phyloP scores from a whole-genome alignment of 1,140 invertebrate species.

The Pseudomyrmex gracilis region DNA sequence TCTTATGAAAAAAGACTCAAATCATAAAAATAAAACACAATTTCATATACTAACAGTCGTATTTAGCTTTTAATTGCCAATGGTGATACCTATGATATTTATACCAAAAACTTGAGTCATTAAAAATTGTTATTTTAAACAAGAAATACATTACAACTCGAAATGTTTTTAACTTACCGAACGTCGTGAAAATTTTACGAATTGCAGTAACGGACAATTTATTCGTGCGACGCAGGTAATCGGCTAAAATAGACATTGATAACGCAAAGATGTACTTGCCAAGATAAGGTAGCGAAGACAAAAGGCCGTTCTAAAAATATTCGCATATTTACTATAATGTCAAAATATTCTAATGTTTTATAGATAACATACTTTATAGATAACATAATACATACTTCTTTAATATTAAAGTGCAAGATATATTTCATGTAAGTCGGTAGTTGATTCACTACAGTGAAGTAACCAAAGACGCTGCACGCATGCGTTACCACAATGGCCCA shows the following conservation, averaged over 20 bases:
- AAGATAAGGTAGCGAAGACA: slow-evolving; percentile 95
- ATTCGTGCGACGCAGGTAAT: slow-evolving; percentile 88
- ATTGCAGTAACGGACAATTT: slow-evolving; percentile 90
- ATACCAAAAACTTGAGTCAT: neutral
- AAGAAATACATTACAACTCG: no score
- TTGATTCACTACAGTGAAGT: slow-evolving; percentile 97
- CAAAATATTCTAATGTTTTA: neutral
- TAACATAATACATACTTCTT: slow-evolving; percentile 88
- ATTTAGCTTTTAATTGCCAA: no score
- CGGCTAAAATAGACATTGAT: slow-evolving; percentile 89
- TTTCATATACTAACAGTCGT: no score
- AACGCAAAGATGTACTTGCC: slow-evolving; percentile 93
- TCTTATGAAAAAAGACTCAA: no score
- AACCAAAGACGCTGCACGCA: slow-evolving; percentile 96
- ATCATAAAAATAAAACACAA: no score
- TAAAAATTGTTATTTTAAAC: no score
- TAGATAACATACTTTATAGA: neutral
- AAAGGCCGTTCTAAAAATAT: slow-evolving; percentile 90
- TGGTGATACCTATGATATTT: neutral
- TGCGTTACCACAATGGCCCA: slow-evolving; percentile 97
- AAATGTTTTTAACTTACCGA: slow-evolving; percentile 84
- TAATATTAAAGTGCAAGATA: slow-evolving; percentile 95
- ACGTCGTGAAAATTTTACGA: slow-evolving; percentile 89
- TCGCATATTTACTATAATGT: neutral
- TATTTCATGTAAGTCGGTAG: slow-evolving; percentile 97